phyloP scores from a whole-genome alignment of 2,888 invertebrate species.

The Nemoura dubitans region DNA sequence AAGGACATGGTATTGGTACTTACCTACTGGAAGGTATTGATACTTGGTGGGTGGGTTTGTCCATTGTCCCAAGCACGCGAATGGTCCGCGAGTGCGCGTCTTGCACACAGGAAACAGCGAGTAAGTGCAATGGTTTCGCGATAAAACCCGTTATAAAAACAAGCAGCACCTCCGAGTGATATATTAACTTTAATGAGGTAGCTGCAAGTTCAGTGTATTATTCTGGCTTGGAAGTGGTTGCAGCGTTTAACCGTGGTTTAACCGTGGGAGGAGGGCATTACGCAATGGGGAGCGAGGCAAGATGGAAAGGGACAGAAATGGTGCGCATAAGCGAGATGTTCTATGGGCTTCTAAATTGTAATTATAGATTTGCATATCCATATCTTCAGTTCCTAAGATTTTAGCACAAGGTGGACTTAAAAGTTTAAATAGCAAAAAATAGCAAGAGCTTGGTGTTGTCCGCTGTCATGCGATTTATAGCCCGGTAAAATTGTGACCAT shows the following conservation, averaged over 20 bases:
- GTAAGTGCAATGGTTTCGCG: background rate
- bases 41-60: background rate
- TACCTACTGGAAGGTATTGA: background rate
- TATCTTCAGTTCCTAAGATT: background rate
- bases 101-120: background rate
- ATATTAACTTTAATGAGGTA: background rate
- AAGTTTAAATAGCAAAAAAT: background rate
- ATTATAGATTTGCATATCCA: background rate
- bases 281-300: background rate
- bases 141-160: background rate
- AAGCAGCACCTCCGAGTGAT: background rate
- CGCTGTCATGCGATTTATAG: background rate
- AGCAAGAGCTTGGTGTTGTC: background rate
- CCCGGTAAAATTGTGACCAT: background rate
- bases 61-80: too few species aligned
- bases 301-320: background rate
- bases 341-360: background rate
- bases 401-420: background rate
- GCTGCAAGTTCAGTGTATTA: background rate
- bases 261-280: background rate
- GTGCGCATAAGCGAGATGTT: background rate
- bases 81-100: too few species aligned
- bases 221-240: constrained; percentile 7
- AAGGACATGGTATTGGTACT: background rate
- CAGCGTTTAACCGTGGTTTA: background rate